Evolutionary conservation across 2,797 vertebrate species (phyloP).

Genomic region (Pogoniulus pusillus): DNA sequence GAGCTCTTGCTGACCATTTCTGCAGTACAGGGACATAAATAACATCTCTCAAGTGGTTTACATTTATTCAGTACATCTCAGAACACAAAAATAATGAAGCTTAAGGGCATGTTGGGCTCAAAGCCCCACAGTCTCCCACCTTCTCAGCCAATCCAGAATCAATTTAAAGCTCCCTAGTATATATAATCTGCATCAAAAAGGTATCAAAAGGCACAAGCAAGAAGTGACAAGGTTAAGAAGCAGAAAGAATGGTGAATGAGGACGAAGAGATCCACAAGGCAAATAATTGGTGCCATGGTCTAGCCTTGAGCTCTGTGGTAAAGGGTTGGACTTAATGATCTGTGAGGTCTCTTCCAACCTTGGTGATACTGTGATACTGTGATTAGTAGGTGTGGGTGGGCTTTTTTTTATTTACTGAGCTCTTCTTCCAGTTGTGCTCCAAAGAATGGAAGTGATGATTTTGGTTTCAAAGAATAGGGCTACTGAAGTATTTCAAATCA

Average conservation of each 20-base stretch:
- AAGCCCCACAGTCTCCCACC: background rate
- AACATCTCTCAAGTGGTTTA: conserved; percentile 26
- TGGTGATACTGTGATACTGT: no score
- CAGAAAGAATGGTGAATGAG: conserved; percentile 50
- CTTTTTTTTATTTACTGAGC: conserved; percentile 18
- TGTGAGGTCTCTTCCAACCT: no score
- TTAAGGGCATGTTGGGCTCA: conserved; percentile 19
- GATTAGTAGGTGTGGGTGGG: conserved; percentile 19
- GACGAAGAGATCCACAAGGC: conserved; percentile 58
- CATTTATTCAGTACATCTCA: conserved; percentile 19
- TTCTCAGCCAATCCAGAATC: conserved; percentile 46
- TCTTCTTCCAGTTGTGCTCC: conserved; percentile 64
- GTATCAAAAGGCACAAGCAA: conserved; percentile 81
- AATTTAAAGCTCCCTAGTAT: conserved; percentile 71
- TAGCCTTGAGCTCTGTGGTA: no score
- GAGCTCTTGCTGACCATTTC: background rate
- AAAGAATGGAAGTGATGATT: conserved; percentile 63
- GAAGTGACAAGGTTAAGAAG: conserved; percentile 69
- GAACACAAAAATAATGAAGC: conserved; percentile 21
- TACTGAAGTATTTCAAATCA: conserved; percentile 70
- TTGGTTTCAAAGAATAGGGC: conserved; percentile 73
- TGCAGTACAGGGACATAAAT: conserved; percentile 21
- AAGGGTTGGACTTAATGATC: no score
- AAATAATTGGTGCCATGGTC: no score
- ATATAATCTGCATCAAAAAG: conserved; percentile 73